phyloP scores from a whole-genome alignment of 2,888 invertebrate species.

The Drosophila pseudotakahashii region DNA sequence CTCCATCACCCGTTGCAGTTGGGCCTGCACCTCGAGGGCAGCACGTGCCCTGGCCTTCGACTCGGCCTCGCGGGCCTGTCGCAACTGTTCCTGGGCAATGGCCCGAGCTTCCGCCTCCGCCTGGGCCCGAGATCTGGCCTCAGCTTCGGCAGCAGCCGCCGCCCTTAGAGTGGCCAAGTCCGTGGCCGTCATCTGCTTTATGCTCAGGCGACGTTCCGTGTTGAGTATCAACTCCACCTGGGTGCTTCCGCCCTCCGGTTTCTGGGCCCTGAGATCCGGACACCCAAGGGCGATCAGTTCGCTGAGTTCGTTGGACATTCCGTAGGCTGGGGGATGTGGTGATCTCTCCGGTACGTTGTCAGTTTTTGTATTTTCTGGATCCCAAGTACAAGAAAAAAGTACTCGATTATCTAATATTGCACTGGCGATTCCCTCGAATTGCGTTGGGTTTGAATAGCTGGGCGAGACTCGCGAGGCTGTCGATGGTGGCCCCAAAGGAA shows the following conservation, averaged over 20 bases:
- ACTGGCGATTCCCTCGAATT: slow-evolving; percentile 55
- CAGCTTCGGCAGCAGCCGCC: slow-evolving; percentile 76
- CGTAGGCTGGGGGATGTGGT: slow-evolving; percentile 20
- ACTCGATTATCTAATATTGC: slow-evolving; percentile 59
- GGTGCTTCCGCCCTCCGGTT: slow-evolving; percentile 38
- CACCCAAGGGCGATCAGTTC: slow-evolving; percentile 82
- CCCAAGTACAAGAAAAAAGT: slow-evolving; percentile 16
- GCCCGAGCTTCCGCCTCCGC: slow-evolving; percentile 53
- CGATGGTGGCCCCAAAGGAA: slow-evolving; percentile 67
- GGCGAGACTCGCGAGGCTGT: slow-evolving; percentile 70
- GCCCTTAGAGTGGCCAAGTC: slow-evolving; percentile 73
- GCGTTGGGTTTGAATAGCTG: slow-evolving; percentile 70
- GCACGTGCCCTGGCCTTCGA: slow-evolving; percentile 58
- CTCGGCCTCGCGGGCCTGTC: slow-evolving; percentile 33
- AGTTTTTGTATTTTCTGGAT: slow-evolving; percentile 13
- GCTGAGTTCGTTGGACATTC: slow-evolving; percentile 81
- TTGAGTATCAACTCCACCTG: slow-evolving; percentile 66
- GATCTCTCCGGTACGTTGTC: slow-evolving; percentile 9
- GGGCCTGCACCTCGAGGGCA: slow-evolving; percentile 57
- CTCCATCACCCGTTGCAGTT: slow-evolving; percentile 46
- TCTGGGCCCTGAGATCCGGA: slow-evolving; percentile 72
- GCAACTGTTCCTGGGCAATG: slow-evolving; percentile 39
- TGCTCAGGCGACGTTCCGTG: slow-evolving; percentile 80
- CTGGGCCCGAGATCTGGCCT: slow-evolving; percentile 44
- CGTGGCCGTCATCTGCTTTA: slow-evolving; percentile 82